Base-by-base conservation (phyloP, 2,113 vertebrate species). In the Balaeniceps rex region DNA sequence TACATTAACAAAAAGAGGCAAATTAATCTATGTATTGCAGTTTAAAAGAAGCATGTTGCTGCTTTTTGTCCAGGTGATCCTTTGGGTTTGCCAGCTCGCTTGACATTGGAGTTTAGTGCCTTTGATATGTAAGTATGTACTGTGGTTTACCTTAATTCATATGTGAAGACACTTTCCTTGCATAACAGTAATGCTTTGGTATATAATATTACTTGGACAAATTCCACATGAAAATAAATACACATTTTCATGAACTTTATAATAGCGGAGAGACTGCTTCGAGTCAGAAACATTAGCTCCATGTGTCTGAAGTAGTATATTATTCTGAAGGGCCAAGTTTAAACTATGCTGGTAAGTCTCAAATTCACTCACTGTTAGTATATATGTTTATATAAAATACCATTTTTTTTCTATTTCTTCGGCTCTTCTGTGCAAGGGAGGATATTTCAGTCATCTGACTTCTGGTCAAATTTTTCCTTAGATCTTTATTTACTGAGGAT, bases 21-120 rank as follows among this genome's bases (percentile, higher is more conserved):
- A 44, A 57, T 19, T 22, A 40, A 51, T 33, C 11, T 19, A 3
- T 47, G 4, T 46, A 11, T 93, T 89, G 52, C 13, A 14, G 25
- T 91, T 87, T 87, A 34, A 94, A 96, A 76, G 44, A 46, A 55
- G 18, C 19, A 24, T 91, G 36, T 91, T 87, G 21, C 60, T 92
- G 9, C 64, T 91, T 97, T 97, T 93, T 96, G 60, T 88, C n/a
- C 94, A 99, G 99, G 99, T 79, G 99, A 99, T 97, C 98, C 99
- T 36, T 97, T 97, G 60, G 99, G 99, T 74, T 98, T 99, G 86
- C 99, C 99, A 28, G 98, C 99, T 93, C 99, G 99, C 28, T 92
- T 99, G 81, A 99, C 99, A 0, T 92, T 99, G 98, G 99, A 99
- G 97, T 99, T 99, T 84, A 99, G 99, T 94, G 99, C 99, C 80